Evolutionary conservation across 2,888 invertebrate genomes (phyloP).

Genomic region (Watsonalla binaria): DNA sequence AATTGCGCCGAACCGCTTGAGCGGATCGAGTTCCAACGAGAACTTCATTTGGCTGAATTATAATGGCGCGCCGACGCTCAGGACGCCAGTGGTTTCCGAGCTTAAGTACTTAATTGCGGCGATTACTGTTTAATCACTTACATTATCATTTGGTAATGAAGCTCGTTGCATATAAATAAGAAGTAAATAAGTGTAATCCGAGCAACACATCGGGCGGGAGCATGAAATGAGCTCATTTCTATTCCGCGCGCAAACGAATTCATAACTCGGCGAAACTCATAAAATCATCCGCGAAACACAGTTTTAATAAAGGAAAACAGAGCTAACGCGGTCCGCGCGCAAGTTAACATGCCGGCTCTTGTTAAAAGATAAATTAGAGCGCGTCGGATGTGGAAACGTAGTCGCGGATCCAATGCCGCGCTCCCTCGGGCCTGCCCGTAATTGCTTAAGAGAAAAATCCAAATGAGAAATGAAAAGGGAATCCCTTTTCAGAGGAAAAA

Average conservation of each 20-base stretch:
- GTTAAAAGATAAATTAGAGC: conserved; percentile 71
- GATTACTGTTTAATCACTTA: conserved; percentile 8
- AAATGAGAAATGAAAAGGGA: conserved; percentile 79
- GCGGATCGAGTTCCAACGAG: conserved; percentile 39
- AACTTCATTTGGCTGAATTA: conserved; percentile 53
- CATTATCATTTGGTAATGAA: conserved; percentile 11
- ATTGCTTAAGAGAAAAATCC: conserved; percentile 79
- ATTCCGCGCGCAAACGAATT: conserved; percentile 58
- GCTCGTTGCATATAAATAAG: conserved; percentile 33
- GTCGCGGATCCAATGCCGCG: conserved; percentile 58
- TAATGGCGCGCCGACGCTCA: conserved; percentile 32
- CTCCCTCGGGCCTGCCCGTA: conserved; percentile 63
- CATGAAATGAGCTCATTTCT: conserved; percentile 55
- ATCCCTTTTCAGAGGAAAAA: conserved; percentile 75
- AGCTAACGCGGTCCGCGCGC: conserved; percentile 57
- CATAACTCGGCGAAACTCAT: conserved; percentile 60
- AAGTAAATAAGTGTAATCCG: conserved; percentile 33
- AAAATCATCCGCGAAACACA: conserved; percentile 62
- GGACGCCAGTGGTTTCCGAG: neutral
- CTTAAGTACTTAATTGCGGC: neutral
- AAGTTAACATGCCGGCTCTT: conserved; percentile 66
- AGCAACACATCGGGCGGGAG: conserved; percentile 30
- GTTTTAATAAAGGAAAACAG: conserved; percentile 69
- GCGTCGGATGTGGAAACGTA: conserved; percentile 53
- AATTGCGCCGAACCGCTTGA: conserved; percentile 53